phyloP scores from a whole-genome alignment of 2,113 vertebrate genomes.

The Anser brachyrhynchus region DNA sequence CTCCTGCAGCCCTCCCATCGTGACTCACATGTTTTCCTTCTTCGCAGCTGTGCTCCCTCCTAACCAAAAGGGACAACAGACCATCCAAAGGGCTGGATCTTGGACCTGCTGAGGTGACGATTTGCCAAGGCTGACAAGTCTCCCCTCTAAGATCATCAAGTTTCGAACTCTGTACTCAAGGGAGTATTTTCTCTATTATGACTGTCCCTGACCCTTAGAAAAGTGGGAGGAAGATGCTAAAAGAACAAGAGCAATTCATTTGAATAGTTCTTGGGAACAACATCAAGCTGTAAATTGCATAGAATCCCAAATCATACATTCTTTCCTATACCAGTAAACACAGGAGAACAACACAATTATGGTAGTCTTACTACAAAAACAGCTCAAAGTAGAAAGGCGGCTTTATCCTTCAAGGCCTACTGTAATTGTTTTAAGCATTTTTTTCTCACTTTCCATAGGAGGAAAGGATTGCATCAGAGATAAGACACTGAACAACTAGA shows the following conservation, averaged over 20 bases:
- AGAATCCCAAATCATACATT: background rate
- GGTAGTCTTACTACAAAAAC: background rate
- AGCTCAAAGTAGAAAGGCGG: conserved; percentile 10
- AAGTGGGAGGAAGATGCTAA: background rate
- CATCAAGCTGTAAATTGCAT: background rate
- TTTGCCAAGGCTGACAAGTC: background rate
- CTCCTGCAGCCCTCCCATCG: background rate
- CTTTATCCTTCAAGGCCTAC: conserved; percentile 16
- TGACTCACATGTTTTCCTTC: conserved; percentile 74
- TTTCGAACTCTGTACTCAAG: background rate
- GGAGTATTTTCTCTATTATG: background rate
- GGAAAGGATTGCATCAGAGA: conserved; percentile 1
- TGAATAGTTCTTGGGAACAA: background rate
- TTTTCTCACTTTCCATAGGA: conserved; percentile 12
- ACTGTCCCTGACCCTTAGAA: background rate
- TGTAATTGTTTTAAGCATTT: background rate
- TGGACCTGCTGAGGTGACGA: conserved; percentile 6
- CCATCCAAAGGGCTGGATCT: conserved; percentile 37
- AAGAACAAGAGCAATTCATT: background rate
- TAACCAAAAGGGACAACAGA: conserved; percentile 50
- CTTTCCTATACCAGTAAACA: conserved; percentile 31
- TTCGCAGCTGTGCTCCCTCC: conserved; percentile 73
- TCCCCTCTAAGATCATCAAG: background rate
- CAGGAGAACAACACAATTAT: background rate
- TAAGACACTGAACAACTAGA: background rate